Base-by-base conservation (phyloP, 53 echinoderm and acorn worm species). In the Stichopus horrens region DNA sequence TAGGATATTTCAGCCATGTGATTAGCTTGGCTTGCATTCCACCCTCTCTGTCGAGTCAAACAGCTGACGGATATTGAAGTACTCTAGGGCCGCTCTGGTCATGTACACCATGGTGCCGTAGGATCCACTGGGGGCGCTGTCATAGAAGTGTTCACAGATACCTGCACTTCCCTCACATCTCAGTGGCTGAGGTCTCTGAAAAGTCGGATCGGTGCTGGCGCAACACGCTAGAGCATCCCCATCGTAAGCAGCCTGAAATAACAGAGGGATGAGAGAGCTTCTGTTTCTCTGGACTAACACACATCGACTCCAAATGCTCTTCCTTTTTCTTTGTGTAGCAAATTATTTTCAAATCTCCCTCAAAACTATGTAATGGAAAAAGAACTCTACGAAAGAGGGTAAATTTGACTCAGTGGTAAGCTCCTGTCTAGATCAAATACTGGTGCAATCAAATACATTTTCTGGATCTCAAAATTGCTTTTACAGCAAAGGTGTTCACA, bases 101-200 rank as follows among this genome's bases (percentile, higher is more conserved):
- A 99, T 93, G 88, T 96, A 99, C 7, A 96, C 91, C 99, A 99
- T 99, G 55, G 99, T 99, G 55, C 99, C 99, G 58, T 96, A 99
- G 52, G 92, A 93, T 37, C 99, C 99, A 73, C 95, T 96, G 81
- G 98, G 99, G 76, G 99, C 99, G 79, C 95, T 99, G 89, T 99
- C 99, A 86, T 96, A 99, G 90, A 99, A 99, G 58, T 99, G 94
- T 52, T 92, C 79, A 79, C 99, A 99, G 75, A 99, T 91, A 10
- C 93, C 92, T 6, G 94, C 92, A n/a, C 90, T 93, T 51, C 94
- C 96, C 10, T 91, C 93, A 76, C 96, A 99, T 9, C 55, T 54
- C 5, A 93, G 83, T 5, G 82, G 86, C 53, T 54, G 74, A 0
- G 89, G 92, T 51, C 74, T 78, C 18, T 60, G 60, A 18, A 55